These are phyloP conservation scores for Lacanobia wlatinum DNA, from an alignment of 2,888 invertebrate genomes.

Conservation along the genomic window DNA sequence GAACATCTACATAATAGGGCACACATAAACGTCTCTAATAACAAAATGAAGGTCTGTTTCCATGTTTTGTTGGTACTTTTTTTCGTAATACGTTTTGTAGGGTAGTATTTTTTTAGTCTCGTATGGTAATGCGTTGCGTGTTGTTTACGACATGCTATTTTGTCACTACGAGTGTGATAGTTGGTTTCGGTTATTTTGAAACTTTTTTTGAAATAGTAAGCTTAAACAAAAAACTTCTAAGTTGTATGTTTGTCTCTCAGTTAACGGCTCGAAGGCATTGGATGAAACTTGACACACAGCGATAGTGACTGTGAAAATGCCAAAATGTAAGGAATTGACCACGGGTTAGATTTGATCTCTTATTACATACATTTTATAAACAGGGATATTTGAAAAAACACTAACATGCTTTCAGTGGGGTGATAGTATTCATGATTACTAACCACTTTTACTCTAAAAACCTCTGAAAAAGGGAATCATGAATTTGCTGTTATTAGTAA, in stretches of 20 bases:
- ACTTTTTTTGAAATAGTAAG: background rate
- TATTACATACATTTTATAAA: no score
- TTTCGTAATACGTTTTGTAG: constrained; percentile 5
- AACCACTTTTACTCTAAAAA: no score
- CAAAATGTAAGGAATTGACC: no score
- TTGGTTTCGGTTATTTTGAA: background rate
- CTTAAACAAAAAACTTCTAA: no score
- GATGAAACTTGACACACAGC: background rate
- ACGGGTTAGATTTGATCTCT: no score
- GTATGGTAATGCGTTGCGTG: constrained; percentile 7
- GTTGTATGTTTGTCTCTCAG: background rate
- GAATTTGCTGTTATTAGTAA: no score
- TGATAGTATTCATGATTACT: no score
- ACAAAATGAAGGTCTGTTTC: constrained; percentile 33
- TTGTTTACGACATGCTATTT: constrained; percentile 8
- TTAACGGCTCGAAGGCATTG: background rate
- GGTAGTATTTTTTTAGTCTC: constrained; percentile 6
- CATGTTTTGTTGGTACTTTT: constrained; percentile 30
- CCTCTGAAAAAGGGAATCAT: no score
- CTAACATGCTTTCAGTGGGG: no score
- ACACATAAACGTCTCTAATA: constrained; percentile 52
- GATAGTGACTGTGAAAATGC: background rate
- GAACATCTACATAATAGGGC: constrained; percentile 54
- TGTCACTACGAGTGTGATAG: background rate
- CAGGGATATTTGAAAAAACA: no score